Base-by-base conservation (phyloP, 35 echinoderm and acorn worm species). In the Patiria miniata region DNA sequence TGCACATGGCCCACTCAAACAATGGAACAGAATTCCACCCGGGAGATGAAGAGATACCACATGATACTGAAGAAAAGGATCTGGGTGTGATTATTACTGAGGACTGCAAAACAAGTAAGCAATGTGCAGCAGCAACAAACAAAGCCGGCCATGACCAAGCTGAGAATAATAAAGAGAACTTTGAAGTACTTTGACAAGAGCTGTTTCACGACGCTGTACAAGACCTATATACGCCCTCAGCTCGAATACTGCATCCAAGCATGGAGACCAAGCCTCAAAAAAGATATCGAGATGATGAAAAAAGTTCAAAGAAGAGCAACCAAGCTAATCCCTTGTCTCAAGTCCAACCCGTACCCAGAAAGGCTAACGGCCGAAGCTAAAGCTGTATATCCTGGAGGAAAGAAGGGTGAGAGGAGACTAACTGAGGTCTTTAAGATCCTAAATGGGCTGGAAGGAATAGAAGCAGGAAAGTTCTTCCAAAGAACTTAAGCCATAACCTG, bases 201-300 rank as follows among this genome's bases (percentile, higher is more conserved):
- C 37, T 1, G 79, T n/a, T n/a, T n/a, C n/a, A n/a, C n/a, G n/a
- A n/a, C n/a, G n/a, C n/a, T n/a, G n/a, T n/a, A n/a, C n/a, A 77
- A 77, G 69, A 26, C 22, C 12, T 2, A 26, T 37, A 77, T 32
- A 1, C 69, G 0, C 69, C 69, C 69, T 18, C 61, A 51, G 14
- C 36, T 78, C 16, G 85, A 87, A 34, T 87, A 87, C 52, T 65
- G 58, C 19, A 65, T 87, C 44, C 85, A 73, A 53, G 40, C 39
- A 77, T 87, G 85, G 85, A 50, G 28, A 18, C 68, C 85, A 87
- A n/a, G 34, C 12, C 37, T n/a, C 2, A 77, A 87, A 50, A 87
- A 78, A 78, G 85, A 87, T 42, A 78, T 87, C 21, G 28, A 9
- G 2, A 30, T 38, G 16, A 19, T 80, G 7, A 23, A 80, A 39